Evolutionary conservation across 2,797 vertebrate genomes (phyloP).

Genomic region (Tokudaia muenninki): DNA sequence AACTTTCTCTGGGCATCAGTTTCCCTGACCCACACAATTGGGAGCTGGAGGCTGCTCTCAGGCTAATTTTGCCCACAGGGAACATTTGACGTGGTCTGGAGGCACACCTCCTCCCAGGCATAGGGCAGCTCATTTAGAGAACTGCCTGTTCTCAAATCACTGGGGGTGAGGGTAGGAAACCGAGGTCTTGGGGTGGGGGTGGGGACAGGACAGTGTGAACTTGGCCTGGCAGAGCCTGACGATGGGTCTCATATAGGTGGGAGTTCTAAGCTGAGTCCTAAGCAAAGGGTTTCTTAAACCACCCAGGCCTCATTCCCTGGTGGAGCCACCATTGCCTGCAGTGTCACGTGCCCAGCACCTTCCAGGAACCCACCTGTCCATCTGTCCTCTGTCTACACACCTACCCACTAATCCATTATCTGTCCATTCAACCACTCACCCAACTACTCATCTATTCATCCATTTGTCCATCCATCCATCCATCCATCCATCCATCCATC

Average conservation of each 20-base stretch:
- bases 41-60: background rate
- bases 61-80: background rate
- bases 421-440: background rate
- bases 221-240: too few relatives aligned
- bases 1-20: background rate
- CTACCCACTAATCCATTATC: background rate
- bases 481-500: background rate
- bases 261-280: too few relatives aligned
- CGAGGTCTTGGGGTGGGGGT: background rate
- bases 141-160: background rate
- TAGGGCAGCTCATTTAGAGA: background rate
- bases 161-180: background rate
- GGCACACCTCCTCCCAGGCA: background rate
- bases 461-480: rapidly evolving
- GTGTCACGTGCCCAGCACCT: background rate
- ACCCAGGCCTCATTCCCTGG: background rate
- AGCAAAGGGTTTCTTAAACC: background rate
- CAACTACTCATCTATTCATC: background rate
- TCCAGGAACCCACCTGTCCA: background rate
- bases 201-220: background rate
- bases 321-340: background rate
- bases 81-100: background rate
- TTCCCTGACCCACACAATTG: background rate
- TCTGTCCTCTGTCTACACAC: background rate
- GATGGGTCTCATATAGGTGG: background rate